A percentile compares a stretch with the other conserved stretches of the same genome.
Conservation (phyloP, 2,113 vertebrate genomes). For the cattle (Bos taurus) region ARS-UCD2.0 NC_037328.1:60511001-60511500, state of each 20-base stretch:
- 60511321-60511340: not conserved
- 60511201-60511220: not conserved
- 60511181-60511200: not conserved
- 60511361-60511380: not conserved
- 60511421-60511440: not conserved
- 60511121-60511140: not conserved
- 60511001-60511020: not conserved
- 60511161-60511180: not conserved
- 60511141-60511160: not conserved
- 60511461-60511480: not conserved
- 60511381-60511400: not conserved
- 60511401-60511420: not conserved
- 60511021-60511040: not conserved
- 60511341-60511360: not conserved
- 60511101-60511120: not conserved
- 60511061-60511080: not conserved
- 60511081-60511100: not conserved
- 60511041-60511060: not conserved
- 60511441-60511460: not conserved
- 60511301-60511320: not conserved
- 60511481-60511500: not conserved
- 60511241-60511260: not conserved
- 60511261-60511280: not conserved
- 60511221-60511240: not conserved
- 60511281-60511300: not conserved